Base-by-base conservation (phyloP, 2,797 vertebrate genomes). In the Enteromius fasciolatus region DNA sequence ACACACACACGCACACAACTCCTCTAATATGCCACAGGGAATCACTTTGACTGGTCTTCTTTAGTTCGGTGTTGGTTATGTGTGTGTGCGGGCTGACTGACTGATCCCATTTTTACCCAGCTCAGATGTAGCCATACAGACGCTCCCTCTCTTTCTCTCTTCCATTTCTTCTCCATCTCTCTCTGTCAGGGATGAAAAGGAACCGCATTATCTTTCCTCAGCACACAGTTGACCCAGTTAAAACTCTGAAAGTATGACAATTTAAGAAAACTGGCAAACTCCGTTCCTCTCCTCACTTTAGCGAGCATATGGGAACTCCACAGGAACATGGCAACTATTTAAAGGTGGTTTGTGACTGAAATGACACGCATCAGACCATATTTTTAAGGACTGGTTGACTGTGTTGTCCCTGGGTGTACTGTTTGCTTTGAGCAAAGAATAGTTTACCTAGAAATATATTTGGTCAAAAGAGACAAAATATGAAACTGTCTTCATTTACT, bases 221-320 rank as follows among this genome's bases (percentile, higher is more conserved):
- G 84, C 86, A 88, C 81, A 87, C 76, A 82, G 85, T 69, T 87
- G 87, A 85, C 86, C 89, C 85, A 88, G 69, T 90, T 86, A 86
- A 80, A 52, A 83, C 80, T 73, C 74, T 76, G 78, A 83, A 83
- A 83, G 78, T 84, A 84, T 41, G 81, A 83, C 36, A 82, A 52
- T 84, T 82, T 85, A 84, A 85, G 66, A 81, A 83, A 87, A 68
- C 72, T 64, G 50, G 81, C 36, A 78, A 84, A 85, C 79, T 50
- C 54, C 28, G 66, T 68, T 82, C 78, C 66, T 81, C 46, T 66
- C 18, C 20, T 85, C 72, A 44, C 67, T 85, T 79, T 59, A 48
- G 46, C 1, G 11, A 74, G 52, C 52, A 36, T 50, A 68, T 50
- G 50, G 73, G 44, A 78, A 84, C 59, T 78, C 76, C 80, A 28